phyloP scores from a whole-genome alignment of 2,113 vertebrate species.

The Sturnira hondurensis region DNA sequence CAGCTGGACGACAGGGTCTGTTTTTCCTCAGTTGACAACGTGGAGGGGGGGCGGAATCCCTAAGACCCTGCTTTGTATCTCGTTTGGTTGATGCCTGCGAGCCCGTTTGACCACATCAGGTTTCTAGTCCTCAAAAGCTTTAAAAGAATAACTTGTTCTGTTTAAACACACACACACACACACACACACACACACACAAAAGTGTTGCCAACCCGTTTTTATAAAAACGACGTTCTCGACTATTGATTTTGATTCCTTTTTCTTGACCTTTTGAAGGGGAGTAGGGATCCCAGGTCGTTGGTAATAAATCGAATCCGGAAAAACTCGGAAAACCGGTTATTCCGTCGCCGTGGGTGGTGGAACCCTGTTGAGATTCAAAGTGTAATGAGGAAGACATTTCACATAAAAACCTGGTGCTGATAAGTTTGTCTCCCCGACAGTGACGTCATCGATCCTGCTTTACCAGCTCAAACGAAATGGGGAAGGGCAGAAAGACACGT shows the following conservation, averaged over 20 bases:
- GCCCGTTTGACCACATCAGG: background rate
- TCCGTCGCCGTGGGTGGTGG: background rate
- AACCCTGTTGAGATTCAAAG: background rate
- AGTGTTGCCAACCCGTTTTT: background rate
- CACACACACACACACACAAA: too few relatives aligned
- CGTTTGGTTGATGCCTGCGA: background rate
- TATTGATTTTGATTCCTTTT: background rate
- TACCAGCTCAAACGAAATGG: background rate
- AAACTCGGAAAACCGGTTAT: constrained; percentile 58
- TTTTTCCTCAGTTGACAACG: background rate
- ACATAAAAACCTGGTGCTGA: background rate
- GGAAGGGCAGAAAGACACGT: background rate
- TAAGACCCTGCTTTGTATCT: background rate
- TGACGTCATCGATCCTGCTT: background rate
- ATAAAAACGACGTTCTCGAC: background rate
- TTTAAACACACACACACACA: too few relatives aligned
- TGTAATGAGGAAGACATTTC: background rate
- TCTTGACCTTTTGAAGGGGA: background rate
- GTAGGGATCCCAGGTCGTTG: background rate
- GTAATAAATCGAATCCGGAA: background rate
- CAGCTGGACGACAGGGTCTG: background rate
- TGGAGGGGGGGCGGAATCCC: background rate
- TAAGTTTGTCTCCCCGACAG: background rate
- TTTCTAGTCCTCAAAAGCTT: background rate
- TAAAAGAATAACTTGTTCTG: background rate